Base-by-base conservation (phyloP, 2,888 invertebrate species). In the Latrodectus elegans region DNA sequence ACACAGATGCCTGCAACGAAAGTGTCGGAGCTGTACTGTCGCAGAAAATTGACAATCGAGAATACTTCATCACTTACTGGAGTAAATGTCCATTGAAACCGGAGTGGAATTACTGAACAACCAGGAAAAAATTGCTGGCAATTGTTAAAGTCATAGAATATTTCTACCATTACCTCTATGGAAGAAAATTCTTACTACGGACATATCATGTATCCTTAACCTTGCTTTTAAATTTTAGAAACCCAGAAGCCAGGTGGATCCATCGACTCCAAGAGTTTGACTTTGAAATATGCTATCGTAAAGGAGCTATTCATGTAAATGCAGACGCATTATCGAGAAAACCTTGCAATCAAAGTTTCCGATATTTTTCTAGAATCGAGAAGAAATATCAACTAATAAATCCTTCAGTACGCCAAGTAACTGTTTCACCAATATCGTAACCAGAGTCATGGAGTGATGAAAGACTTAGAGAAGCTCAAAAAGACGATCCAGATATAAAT, bases 71-170 rank as follows among this genome's bases (percentile, higher is more conserved):
- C 22, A 53, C 77, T 68, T 77, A 77, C 17, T 77, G 51, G 12
- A 77, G 77, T 49, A 68, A 77, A n/a, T 52, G 14, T 52, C 26
- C 67, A 15, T 77, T 68, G 17, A 77, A 77, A 17, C 52, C 77
- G 11, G 77, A 77, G 14, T 1, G 68, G 10, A 68, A 67, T 64
- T 77, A 68, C 15, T 77, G 67, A 8, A 17, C n/a, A 38, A 77
- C 77, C 17, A 67, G 15, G 12, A 77, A 77, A 17, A 51, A 77
- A 22, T n/a, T 77, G 12, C 68, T 77, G 10, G 51, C 64, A 15
- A 65, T 76, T n/a, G 65, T 72, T 8, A 72, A 72, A 72, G 38
- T 53, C 4, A 8, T 74, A 53, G 55, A 74, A 74, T 12, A 74
- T 52, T 74, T 55, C 22, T 51, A 74, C 53, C 74, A 52, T 53